Percentiles rank a stretch among this genome's conserved stretches.
phyloP scores from a whole-genome alignment of 2,888 invertebrate species.

The Odontothrips loti region DNA sequence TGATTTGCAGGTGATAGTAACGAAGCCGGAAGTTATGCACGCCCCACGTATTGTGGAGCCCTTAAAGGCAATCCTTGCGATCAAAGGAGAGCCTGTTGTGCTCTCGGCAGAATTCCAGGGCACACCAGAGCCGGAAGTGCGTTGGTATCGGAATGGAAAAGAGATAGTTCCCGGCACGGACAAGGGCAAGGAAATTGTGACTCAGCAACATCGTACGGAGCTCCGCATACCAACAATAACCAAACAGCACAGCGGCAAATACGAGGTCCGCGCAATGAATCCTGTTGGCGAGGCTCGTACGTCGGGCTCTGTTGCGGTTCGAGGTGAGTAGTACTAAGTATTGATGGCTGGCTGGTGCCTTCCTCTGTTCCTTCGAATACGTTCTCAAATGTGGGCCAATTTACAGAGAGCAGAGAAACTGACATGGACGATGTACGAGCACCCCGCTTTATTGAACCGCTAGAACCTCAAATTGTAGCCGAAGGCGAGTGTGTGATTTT shows the following conservation, averaged over 20 bases:
- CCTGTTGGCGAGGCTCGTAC: conserved; percentile 72
- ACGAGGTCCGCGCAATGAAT: conserved; percentile 79
- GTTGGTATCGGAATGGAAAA: conserved; percentile 81
- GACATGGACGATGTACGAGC: conserved; percentile 56
- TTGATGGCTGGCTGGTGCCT: neutral
- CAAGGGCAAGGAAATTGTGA: conserved; percentile 58
- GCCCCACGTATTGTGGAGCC: conserved; percentile 75
- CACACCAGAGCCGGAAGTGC: conserved; percentile 64
- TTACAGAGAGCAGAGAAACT: conserved; percentile 39
- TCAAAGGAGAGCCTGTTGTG: conserved; percentile 63
- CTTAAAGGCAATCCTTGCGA: conserved; percentile 67
- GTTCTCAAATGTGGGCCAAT: neutral
- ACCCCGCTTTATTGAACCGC: conserved; percentile 67
- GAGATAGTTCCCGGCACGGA: conserved; percentile 57
- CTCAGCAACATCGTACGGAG: conserved; percentile 59
- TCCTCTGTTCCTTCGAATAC: neutral
- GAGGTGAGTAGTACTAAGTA: conserved; percentile 42
- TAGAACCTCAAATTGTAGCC: conserved; percentile 64
- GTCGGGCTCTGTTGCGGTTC: conserved; percentile 75
- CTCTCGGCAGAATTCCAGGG: conserved; percentile 71
- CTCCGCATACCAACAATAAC: conserved; percentile 63
- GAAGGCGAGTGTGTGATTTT: conserved; percentile 73
- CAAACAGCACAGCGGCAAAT: conserved; percentile 78
- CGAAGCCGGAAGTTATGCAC: conserved; percentile 52
- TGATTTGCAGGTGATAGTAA: conserved; percentile 41